A percentile compares a stretch with the other conserved stretches of the same genome.
Conservation (phyloP, 2,113 vertebrate genomes). For the Notothenia coriiceps region DNA sequence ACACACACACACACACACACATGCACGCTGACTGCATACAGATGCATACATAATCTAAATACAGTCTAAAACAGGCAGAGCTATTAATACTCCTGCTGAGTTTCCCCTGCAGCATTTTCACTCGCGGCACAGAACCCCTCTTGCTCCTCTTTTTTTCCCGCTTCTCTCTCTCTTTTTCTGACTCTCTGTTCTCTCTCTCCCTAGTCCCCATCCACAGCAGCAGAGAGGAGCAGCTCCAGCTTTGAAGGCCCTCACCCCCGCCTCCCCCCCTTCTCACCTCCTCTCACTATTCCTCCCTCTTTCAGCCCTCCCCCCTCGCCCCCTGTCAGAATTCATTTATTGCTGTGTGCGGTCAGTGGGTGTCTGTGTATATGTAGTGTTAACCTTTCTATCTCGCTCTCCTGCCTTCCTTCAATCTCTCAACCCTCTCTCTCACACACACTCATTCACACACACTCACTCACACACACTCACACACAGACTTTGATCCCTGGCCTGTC, state of each 20-base stretch:
- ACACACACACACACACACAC: neutral
- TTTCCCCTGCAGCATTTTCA: constrained; percentile 62
- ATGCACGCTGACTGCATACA: constrained; percentile 29
- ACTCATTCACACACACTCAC: constrained; percentile 29
- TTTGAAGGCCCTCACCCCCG: constrained; percentile 52
- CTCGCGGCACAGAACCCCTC: constrained; percentile 47
- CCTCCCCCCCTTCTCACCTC: neutral
- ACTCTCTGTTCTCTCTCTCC: constrained; percentile 24
- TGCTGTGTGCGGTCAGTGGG: constrained; percentile 73
- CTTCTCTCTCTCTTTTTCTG: constrained; percentile 21
- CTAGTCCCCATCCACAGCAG: constrained; percentile 16
- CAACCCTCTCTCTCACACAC: constrained; percentile 26
- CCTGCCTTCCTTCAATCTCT: constrained; percentile 66
- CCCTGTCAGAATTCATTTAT: constrained; percentile 77
- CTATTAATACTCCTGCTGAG: constrained; percentile 71
- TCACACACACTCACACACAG: neutral
- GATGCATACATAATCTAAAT: constrained; percentile 49
- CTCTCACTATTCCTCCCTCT: constrained; percentile 1
- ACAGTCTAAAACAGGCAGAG: constrained; percentile 56
- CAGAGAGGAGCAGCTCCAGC: constrained; percentile 51
- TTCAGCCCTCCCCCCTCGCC: constrained; percentile 41
- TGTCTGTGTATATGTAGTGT: constrained; percentile 72
- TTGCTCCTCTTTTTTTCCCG: constrained; percentile 21
- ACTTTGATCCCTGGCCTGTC: constrained; percentile 81
- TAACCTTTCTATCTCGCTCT: constrained; percentile 67